Evolutionary conservation across 2,888 invertebrate genomes (phyloP), one percentile per base, ranked within the genome.

Genomic region (Gastracanthus pulcherrimus): DNA sequence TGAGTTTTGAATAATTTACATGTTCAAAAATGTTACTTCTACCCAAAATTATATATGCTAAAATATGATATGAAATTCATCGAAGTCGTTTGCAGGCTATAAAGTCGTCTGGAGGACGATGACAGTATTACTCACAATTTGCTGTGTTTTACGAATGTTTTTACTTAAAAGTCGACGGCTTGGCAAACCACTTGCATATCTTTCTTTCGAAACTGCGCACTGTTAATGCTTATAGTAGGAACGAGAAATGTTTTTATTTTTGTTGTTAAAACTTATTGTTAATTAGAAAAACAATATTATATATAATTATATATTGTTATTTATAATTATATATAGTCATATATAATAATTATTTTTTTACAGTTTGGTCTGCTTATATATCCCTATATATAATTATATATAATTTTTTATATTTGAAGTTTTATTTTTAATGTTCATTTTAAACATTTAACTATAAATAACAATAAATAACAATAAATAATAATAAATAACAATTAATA

Each of bases 51-150:
- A 55, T 11, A 16, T 7, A 48, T 38, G 36, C n/a, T 29, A n/a
- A 71, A 69, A 29, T 38, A 38, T 38, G 11, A 19, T 34, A 23
- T 55, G 55, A 55, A 55, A 55, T 13, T 1, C 55, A 34, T 34
- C 34, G 48, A 55, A 9, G 51, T 34, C 70, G 19, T 11, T 31
- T 23, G 11, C 23, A 26, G 19, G 29, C 58, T 58, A 70, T 55
- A 71, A 58, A 71, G 38, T 26, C 36, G n/a, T 38, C 38, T 71
- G 55, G 58, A 71, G 71, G 71, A 38, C 38, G 41, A 23, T 38
- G 29, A 60, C 60, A 60, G 36, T 60, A n/a, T n/a, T 60, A 31
- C 38, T 58, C 36, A 26, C 41, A 29, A 41, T 29, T 29, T 41
- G 60, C 41, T 29, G 19, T 72, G 60, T 29, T 60, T 72, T 41